Evolutionary conservation across 2,888 invertebrate genomes (phyloP).

Genomic region (Acronicta alni): DNA sequence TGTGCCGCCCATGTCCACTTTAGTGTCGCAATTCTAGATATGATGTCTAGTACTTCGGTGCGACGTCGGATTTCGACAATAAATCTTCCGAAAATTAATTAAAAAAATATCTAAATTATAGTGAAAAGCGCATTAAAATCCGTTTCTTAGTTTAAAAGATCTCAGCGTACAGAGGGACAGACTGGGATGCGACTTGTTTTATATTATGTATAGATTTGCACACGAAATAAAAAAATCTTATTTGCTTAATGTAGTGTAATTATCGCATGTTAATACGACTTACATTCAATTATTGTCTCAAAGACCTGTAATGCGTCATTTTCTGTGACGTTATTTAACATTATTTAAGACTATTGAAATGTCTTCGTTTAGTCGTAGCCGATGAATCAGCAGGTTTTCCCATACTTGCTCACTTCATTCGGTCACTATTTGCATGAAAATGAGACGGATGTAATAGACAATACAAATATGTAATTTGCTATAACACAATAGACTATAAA

Average conservation of each 20-base stretch:
- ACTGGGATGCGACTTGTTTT: too few species aligned
- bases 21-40: too few species aligned
- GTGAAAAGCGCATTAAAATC: too few species aligned
- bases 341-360: not conserved
- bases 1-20: too few species aligned
- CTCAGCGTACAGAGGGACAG: too few species aligned
- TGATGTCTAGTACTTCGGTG: too few species aligned
- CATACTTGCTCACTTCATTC: slow-evolving; percentile 19
- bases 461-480: slow-evolving; percentile 16
- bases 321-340: not conserved
- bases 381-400: slow-evolving; percentile 47
- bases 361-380: slow-evolving; percentile 8
- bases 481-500: slow-evolving; percentile 15
- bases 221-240: slow-evolving; percentile 2
- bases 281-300: not conserved
- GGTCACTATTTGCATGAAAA: slow-evolving; percentile 35
- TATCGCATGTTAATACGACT: not conserved
- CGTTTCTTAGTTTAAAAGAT: too few species aligned
- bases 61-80: too few species aligned
- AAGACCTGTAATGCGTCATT: not conserved
- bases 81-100: too few species aligned
- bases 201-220: not conserved
- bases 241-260: slow-evolving; percentile 1
- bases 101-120: too few species aligned
- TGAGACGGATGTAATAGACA: slow-evolving; percentile 9